These are phyloP conservation scores for Drosophila bocqueti DNA, from an alignment of 1,140 invertebrate genomes.

Conservation along the genomic window DNA sequence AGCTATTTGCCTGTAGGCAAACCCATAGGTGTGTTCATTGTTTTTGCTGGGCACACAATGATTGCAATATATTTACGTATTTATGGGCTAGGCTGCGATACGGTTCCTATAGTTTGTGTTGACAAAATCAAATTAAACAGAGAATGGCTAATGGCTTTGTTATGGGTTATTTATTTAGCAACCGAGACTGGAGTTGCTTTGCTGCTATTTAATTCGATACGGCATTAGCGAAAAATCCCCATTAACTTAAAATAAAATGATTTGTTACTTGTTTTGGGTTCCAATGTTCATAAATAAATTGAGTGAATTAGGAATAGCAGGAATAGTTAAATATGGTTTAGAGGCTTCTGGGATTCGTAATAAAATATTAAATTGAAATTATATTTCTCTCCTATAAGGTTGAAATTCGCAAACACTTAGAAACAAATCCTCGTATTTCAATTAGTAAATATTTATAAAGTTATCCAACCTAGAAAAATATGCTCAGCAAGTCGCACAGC, in stretches of 20 bases:
- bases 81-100: slow-evolving; percentile 11
- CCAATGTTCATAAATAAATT: background rate
- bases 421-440: background rate
- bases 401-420: background rate
- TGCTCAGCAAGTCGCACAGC: background rate
- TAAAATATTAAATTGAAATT: background rate
- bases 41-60: slow-evolving; percentile 19
- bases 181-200: background rate
- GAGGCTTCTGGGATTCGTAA: background rate
- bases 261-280: background rate
- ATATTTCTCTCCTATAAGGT: background rate
- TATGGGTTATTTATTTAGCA: slow-evolving; percentile 18
- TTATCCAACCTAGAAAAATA: background rate
- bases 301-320: too few species aligned
- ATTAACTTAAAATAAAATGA: background rate
- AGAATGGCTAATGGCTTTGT: slow-evolving; percentile 24
- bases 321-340: background rate
- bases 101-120: slow-evolving; percentile 6
- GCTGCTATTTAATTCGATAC: background rate
- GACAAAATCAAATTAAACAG: slow-evolving; percentile 16
- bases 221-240: background rate
- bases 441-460: background rate
- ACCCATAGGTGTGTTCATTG: slow-evolving; percentile 27
- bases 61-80: slow-evolving; percentile 22
- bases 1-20: background rate